A percentile compares a stretch with the other conserved stretches of the same genome.
Evolutionary conservation across 2,888 invertebrate genomes (phyloP).

Genomic region (Drosophila neoperkinsi): DNA sequence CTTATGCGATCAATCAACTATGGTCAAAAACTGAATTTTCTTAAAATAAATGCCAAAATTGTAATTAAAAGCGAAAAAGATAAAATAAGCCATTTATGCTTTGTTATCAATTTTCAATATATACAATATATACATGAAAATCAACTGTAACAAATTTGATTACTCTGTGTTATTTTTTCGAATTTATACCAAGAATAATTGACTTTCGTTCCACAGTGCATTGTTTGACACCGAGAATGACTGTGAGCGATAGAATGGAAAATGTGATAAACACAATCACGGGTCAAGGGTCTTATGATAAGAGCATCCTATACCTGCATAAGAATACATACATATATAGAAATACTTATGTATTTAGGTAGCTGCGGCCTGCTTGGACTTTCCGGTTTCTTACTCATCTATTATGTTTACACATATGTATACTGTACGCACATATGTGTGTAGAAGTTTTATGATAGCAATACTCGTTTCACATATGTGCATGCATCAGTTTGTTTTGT

Average conservation of each 20-base stretch:
- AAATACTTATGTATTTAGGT: conserved; percentile 11
- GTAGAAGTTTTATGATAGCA: conserved; percentile 35
- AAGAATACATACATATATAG: conserved; percentile 2
- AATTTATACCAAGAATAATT: not conserved
- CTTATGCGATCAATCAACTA: conserved; percentile 1
- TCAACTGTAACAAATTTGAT: not conserved
- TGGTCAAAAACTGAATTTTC: not conserved
- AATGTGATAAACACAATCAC: conserved; percentile 44
- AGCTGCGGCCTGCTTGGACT: conserved; percentile 21
- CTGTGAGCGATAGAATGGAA: conserved; percentile 30
- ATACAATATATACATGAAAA: not conserved
- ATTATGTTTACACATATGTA: conserved; percentile 2
- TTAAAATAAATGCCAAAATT: not conserved
- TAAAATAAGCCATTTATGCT: not conserved
- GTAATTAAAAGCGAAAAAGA: not conserved
- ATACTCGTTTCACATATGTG: conserved; percentile 21
- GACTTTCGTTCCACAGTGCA: not conserved
- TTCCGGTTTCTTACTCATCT: conserved; percentile 19
- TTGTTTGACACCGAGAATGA: conserved; percentile 9
- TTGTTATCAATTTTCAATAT: not conserved
- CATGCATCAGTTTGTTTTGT: conserved; percentile 19
- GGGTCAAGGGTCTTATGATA: conserved; percentile 46
- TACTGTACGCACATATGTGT: conserved; percentile 2
- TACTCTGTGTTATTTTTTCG: not conserved
- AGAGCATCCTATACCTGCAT: conserved; percentile 13